Base-by-base conservation (phyloP, 2,797 vertebrate species). In the Clangula hyemalis region DNA sequence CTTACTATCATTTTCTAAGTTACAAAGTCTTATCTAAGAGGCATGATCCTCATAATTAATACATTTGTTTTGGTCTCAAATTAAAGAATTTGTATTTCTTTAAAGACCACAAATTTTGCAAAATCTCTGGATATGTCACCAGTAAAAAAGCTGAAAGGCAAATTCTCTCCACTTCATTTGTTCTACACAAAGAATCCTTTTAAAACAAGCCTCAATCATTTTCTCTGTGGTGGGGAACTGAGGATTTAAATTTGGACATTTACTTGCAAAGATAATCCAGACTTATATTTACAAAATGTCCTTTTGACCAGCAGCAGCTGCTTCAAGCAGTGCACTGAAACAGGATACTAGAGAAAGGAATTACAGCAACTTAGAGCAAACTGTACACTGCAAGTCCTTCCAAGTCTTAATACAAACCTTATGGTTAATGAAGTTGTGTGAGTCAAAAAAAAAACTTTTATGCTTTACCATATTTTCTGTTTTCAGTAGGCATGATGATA, bases 221-320 rank as follows among this genome's bases (percentile, higher is more conserved):
- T 94, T 97, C 91, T 97, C 82, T 95, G 96, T 96, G 94, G 95
- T 94, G 89, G 91, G 68, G 68, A 96, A 87, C 86, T 95, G 91
- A 96, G 95, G 95, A 91, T 97, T 97, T 97, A 95, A 95, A 62
- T 97, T 90, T 96, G 95, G 93, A 94, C 54, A 89, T 96, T 97
- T 97, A 92, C 97, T 97, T 94, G 92, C 80, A 95, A 94, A 96
- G 97, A 97, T 98, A 97, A 97, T 98, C 95, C 96, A 95, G 95
- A 92, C 93, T 97, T 93, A 86, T 8, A 96, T 97, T 97, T 97
- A 95, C 93, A 96, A 97, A 97, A 97, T 94, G 91, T 91, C 95
- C 93, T 94, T 95, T 97, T 96, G 95, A 94, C 96, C 96, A 96
- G 87, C 94, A 96, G 96, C 94, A 97, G 88, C 95, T 94, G 95